Evolutionary conservation across 1,140 invertebrate species (phyloP).

Genomic region (Dreissena polymorpha): DNA sequence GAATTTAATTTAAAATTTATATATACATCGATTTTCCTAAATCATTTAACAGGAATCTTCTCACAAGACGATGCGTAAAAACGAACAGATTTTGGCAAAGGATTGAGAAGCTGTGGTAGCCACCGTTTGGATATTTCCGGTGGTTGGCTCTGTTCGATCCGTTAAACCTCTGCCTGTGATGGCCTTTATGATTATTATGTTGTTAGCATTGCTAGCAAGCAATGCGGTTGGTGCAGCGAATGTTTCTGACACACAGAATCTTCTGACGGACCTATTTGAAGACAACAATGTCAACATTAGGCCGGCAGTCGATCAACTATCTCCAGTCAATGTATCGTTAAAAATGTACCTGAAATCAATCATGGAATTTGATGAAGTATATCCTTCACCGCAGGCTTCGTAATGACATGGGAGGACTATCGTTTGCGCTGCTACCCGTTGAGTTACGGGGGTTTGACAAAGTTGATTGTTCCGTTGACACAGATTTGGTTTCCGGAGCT

Average conservation of each 20-base stretch:
- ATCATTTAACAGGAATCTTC: too few species aligned
- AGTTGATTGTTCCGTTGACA: slow-evolving; percentile 7
- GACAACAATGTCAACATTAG: slow-evolving; percentile 22
- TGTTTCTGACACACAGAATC: slow-evolving; percentile 24
- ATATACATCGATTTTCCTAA: too few species aligned
- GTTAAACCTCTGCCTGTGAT: too few species aligned
- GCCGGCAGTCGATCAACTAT: slow-evolving; percentile 3
- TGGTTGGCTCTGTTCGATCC: too few species aligned
- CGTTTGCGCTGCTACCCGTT: background rate
- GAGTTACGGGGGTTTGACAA: background rate
- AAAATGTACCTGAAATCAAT: slow-evolving; percentile 24
- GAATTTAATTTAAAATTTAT: too few species aligned
- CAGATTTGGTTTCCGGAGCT: slow-evolving; percentile 57
- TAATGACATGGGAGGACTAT: slow-evolving; percentile 24
- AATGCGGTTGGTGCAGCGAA: background rate
- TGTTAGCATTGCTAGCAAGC: too few species aligned
- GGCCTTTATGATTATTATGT: too few species aligned
- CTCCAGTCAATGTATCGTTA: background rate
- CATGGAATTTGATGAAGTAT: slow-evolving; percentile 54
- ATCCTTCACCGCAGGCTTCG: slow-evolving; percentile 36
- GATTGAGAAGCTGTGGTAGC: too few species aligned
- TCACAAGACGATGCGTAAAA: too few species aligned
- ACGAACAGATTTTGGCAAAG: too few species aligned
- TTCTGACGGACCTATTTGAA: background rate
- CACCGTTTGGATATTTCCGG: too few species aligned